phyloP scores from a whole-genome alignment of 2,797 vertebrate genomes.

The Sebastes cheni region DNA sequence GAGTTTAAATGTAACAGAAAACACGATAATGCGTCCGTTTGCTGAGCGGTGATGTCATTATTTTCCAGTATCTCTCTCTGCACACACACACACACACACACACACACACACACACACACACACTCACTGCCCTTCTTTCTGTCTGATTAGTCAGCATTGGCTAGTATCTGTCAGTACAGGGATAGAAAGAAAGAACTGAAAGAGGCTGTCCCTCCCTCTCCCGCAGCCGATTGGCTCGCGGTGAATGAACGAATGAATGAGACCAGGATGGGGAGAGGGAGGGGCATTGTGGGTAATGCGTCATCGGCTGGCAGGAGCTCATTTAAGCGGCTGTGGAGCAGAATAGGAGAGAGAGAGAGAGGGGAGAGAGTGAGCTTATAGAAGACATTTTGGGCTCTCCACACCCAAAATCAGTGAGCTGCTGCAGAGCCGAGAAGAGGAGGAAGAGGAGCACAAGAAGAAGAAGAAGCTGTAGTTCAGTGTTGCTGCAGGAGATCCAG shows the following conservation, averaged over 20 bases:
- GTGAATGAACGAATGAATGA: conserved; percentile 48
- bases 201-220: conserved; percentile 12
- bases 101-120: too few relatives aligned
- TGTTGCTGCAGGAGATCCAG: not conserved
- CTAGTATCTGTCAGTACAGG: conserved; percentile 32
- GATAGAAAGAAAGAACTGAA: not conserved
- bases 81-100: too few relatives aligned
- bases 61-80: conserved; percentile 46
- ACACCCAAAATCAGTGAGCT: conserved; percentile 43
- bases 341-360: conserved; percentile 9
- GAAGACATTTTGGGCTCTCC: conserved; percentile 45
- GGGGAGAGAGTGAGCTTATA: conserved; percentile 22
- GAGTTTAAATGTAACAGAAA: conserved; percentile 5
- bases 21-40: conserved; percentile 39
- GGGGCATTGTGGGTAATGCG: conserved; percentile 59
- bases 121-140: conserved; percentile 17
- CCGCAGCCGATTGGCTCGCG: conserved; percentile 37
- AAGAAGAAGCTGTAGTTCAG: not conserved
- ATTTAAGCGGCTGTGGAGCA: conserved; percentile 58
- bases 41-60: conserved; percentile 55
- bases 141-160: conserved; percentile 68
- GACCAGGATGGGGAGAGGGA: conserved; percentile 37
- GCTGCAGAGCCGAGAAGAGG: not conserved
- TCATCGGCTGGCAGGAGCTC: conserved; percentile 60
- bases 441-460: too few relatives aligned